phyloP scores from a whole-genome alignment of 2,888 invertebrate genomes.

The Drosophila anomelani region DNA sequence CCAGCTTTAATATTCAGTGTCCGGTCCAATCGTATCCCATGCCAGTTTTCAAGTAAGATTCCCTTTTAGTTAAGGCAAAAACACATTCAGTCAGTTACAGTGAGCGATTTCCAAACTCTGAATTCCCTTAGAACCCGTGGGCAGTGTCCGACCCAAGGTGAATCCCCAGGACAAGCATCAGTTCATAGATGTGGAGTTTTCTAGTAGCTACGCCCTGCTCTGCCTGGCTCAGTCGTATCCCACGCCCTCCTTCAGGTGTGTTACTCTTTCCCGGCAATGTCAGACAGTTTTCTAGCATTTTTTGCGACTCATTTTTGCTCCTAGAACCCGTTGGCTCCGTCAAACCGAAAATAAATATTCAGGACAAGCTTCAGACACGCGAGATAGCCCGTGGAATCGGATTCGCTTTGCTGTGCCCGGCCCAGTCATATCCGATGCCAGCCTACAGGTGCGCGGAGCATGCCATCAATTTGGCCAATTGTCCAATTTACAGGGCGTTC shows the following conservation, averaged over 20 bases:
- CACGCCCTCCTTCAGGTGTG: conserved; percentile 89
- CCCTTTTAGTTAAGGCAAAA: background rate
- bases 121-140: conserved; percentile 85
- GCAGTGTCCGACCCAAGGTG: conserved; percentile 87
- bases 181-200: conserved; percentile 78
- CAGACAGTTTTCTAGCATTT: conserved; percentile 41
- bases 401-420: conserved; percentile 89
- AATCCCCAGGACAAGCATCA: conserved; percentile 86
- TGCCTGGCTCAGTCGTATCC: conserved; percentile 90
- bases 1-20: conserved; percentile 89
- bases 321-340: conserved; percentile 86
- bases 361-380: conserved; percentile 88
- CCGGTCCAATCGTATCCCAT: conserved; percentile 91
- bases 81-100: conserved; percentile 18
- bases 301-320: conserved; percentile 14
- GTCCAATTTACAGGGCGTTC: conserved; percentile 46
- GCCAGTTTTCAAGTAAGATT: conserved; percentile 84
- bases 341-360: conserved; percentile 89
- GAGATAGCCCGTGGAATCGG: conserved; percentile 85
- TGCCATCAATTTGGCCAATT: conserved; percentile 47
- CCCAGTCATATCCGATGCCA: conserved; percentile 91
- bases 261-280: conserved; percentile 6
- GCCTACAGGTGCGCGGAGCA: conserved; percentile 87
- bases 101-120: background rate
- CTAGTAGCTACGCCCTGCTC: conserved; percentile 86